phyloP scores from a whole-genome alignment of 2,888 invertebrate genomes.

The Calameuta pallipes region DNA sequence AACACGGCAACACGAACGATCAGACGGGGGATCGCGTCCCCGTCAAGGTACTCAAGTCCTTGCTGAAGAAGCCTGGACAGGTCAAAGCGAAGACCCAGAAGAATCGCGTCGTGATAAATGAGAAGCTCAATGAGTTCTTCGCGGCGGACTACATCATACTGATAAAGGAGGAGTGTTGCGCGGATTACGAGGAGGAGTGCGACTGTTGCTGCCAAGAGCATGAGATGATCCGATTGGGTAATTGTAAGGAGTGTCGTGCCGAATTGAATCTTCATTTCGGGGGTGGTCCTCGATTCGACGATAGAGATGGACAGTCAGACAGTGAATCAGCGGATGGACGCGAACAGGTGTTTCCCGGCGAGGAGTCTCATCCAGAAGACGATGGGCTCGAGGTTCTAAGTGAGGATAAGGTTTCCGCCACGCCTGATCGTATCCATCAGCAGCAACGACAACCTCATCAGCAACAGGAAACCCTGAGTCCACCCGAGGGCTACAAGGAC shows the following conservation, averaged over 20 bases:
- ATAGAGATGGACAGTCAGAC: slow-evolving; percentile 49
- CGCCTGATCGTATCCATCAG: slow-evolving; percentile 26
- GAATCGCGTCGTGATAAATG: slow-evolving; percentile 88
- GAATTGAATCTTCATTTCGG: slow-evolving; percentile 63
- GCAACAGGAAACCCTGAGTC: slow-evolving; percentile 83
- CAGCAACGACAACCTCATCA: slow-evolving; percentile 38
- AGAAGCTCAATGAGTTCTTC: slow-evolving; percentile 90
- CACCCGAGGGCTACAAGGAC: slow-evolving; percentile 93
- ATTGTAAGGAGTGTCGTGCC: slow-evolving; percentile 68
- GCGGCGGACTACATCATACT: slow-evolving; percentile 93
- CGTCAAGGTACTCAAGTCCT: slow-evolving; percentile 71
- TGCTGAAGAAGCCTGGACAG: slow-evolving; percentile 81
- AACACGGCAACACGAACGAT: slow-evolving; percentile 23
- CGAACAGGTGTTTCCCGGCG: slow-evolving; percentile 35
- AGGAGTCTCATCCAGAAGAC: slow-evolving; percentile 41
- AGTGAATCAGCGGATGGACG: slow-evolving; percentile 64
- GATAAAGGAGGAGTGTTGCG: slow-evolving; percentile 88
- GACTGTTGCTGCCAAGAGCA: slow-evolving; percentile 79
- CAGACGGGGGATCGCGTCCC: slow-evolving; percentile 46
- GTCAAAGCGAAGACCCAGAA: slow-evolving; percentile 73
- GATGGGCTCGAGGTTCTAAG: slow-evolving; percentile 35
- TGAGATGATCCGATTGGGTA: slow-evolving; percentile 73
- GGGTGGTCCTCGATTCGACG: slow-evolving; percentile 56
- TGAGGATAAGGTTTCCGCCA: slow-evolving; percentile 22
- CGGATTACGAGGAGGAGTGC: slow-evolving; percentile 82